phyloP scores from a whole-genome alignment of 2,888 invertebrate species.

The Prionchulus punctatus region DNA sequence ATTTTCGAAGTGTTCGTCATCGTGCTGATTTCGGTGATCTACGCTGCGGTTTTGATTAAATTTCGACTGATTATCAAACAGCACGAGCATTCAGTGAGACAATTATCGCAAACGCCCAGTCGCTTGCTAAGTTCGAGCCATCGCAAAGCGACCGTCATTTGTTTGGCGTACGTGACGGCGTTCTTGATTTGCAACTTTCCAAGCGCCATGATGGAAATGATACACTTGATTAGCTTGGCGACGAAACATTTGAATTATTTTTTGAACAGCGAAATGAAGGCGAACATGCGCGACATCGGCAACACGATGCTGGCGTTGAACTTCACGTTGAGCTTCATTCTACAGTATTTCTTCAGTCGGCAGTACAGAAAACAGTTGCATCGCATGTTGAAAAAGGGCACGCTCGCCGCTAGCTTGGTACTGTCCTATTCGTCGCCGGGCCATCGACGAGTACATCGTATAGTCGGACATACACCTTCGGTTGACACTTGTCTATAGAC shows the following conservation, averaged over 20 bases:
- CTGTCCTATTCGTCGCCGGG: neutral
- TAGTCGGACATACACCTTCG: no score
- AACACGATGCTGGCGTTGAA: constrained; percentile 8
- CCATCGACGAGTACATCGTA: no score
- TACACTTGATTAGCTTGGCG: constrained; percentile 6
- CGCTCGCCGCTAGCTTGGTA: neutral
- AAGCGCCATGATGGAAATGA: constrained; percentile 4
- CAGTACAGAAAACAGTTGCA: constrained; percentile 18
- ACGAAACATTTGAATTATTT: constrained; percentile 2
- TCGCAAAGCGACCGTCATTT: constrained; percentile 8
- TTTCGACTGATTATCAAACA: neutral
- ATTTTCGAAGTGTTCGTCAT: constrained; percentile 8
- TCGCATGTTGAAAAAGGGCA: neutral
- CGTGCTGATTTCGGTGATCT: neutral
- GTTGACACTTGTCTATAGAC: no score
- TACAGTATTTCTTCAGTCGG: constrained; percentile 19
- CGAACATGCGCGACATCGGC: neutral
- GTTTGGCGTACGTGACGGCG: constrained; percentile 11
- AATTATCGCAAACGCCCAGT: neutral
- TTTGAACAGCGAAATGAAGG: neutral
- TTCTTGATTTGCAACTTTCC: constrained; percentile 10
- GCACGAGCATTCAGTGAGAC: neutral
- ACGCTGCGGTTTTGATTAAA: constrained; percentile 4
- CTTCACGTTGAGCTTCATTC: constrained; percentile 7
- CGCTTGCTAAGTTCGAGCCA: neutral